Percentiles rank a stretch among this genome's conserved stretches.
Conservation (phyloP, 2,888 invertebrate genomes). For the Adineta ricciae region DNA sequence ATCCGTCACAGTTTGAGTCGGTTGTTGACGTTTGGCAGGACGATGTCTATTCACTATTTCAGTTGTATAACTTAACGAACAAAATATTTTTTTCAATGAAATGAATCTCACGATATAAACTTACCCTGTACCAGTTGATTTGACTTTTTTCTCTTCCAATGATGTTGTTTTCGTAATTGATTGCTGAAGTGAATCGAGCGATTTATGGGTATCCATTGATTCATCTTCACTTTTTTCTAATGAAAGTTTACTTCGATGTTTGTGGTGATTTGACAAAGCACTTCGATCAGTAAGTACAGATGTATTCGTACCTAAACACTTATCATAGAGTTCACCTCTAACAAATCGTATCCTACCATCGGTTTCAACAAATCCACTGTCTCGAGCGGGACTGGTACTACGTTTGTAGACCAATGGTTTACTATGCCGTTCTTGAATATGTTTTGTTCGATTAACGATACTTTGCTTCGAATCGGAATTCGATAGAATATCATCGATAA, state of each 20-base stretch:
- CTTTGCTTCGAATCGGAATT: background rate
- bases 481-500: background rate
- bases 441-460: background rate
- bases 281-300: background rate
- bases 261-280: background rate
- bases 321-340: no score
- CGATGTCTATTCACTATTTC: background rate
- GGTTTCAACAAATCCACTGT: background rate
- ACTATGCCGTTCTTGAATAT: background rate
- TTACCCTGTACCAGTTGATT: background rate
- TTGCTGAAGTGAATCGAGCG: background rate
- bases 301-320: background rate
- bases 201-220: background rate
- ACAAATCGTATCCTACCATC: constrained; percentile 12
- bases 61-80: background rate
- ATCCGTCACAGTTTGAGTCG: background rate
- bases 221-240: constrained; percentile 16
- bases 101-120: no score
- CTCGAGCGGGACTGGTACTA: background rate
- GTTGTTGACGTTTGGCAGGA: background rate
- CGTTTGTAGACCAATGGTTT: background rate
- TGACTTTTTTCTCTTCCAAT: background rate
- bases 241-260: background rate
- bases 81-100: no score
- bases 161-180: background rate